A percentile compares a stretch with the other conserved stretches of the same genome.
phyloP scores from a whole-genome alignment of 2,888 invertebrate species.

The Teleiodes luculella region DNA sequence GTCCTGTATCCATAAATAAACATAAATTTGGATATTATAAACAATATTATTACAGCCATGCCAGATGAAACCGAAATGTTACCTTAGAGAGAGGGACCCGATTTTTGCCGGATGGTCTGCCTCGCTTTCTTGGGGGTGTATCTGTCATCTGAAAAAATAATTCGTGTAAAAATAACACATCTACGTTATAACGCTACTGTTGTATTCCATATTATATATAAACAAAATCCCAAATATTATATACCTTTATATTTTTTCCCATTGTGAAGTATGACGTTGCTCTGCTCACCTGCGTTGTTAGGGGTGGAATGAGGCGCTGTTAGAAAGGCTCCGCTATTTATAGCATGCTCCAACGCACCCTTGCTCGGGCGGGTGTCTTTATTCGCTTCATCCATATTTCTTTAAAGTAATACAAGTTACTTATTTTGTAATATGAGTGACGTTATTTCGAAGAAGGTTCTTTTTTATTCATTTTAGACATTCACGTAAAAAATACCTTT shows the following conservation, averaged over 20 bases:
- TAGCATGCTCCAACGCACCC: neutral
- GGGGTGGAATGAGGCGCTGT: neutral
- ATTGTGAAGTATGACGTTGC: neutral
- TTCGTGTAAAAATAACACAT: neutral
- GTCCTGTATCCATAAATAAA: conserved; percentile 31
- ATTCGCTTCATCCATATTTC: neutral
- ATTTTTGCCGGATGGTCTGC: conserved; percentile 3
- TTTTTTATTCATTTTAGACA: too few species aligned
- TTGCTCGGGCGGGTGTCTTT: neutral
- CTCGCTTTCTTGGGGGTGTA: neutral
- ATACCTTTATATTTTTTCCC: neutral
- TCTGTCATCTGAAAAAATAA: neutral
- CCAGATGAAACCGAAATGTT: too few species aligned
- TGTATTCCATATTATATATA: neutral
- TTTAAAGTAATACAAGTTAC: too few species aligned
- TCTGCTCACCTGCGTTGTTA: neutral
- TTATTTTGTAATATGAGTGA: too few species aligned
- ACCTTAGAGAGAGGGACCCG: neutral
- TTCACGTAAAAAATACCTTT: too few species aligned
- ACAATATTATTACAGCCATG: too few species aligned
- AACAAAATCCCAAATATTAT: neutral
- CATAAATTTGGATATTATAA: neutral
- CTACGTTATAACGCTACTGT: too few species aligned
- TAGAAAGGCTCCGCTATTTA: neutral
- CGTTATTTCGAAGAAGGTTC: too few species aligned